Evolutionary conservation across 2,797 vertebrate species (phyloP).

Genomic region (Argentina silus): DNA sequence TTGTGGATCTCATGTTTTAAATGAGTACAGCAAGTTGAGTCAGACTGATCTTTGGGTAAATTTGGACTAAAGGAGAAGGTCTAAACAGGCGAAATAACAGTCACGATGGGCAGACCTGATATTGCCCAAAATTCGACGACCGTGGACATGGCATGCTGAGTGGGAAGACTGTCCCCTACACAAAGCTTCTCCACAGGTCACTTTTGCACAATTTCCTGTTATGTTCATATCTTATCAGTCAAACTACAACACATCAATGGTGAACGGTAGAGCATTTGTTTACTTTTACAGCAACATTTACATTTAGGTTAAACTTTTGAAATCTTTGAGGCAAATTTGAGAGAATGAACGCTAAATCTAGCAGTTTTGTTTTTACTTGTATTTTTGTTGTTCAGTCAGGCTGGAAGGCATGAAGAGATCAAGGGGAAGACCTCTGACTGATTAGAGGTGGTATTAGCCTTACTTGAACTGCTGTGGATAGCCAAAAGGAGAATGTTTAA

Average conservation of each 20-base stretch:
- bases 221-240: conserved; percentile 43
- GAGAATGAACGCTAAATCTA: neutral
- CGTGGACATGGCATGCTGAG: too few relatives aligned
- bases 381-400: neutral
- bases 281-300: neutral
- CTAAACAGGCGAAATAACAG: too few relatives aligned
- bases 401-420: neutral
- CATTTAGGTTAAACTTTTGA: neutral
- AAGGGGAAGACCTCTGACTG: neutral
- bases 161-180: neutral
- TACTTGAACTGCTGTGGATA: neutral
- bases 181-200: too few relatives aligned
- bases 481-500: neutral
- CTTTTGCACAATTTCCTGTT: conserved; percentile 46
- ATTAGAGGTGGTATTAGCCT: neutral
- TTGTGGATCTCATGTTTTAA: too few relatives aligned
- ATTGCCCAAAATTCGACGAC: too few relatives aligned
- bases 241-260: conserved; percentile 38
- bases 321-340: neutral
- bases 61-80: too few relatives aligned
- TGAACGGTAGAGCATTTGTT: neutral
- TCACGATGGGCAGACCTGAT: too few relatives aligned
- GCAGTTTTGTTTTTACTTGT: neutral
- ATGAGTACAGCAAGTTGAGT: too few relatives aligned
- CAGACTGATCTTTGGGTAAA: too few relatives aligned